Conservation (phyloP, 1,140 invertebrate species). For the Hyphantria cunea region DNA sequence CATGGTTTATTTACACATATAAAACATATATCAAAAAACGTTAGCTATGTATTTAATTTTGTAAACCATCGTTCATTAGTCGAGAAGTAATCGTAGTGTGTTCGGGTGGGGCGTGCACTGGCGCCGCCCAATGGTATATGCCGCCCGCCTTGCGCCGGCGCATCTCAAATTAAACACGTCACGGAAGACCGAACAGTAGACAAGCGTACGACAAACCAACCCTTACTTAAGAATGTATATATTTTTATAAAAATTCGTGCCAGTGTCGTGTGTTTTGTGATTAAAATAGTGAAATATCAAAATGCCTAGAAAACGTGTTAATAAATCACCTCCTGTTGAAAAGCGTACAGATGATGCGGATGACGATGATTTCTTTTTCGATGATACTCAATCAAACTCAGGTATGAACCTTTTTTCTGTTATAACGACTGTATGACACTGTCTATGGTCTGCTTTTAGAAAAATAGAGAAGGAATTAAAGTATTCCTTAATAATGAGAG, state of each 20-base stretch:
- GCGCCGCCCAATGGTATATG: conserved; percentile 58
- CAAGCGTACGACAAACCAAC: conserved; percentile 42
- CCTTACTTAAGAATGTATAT: conserved; percentile 33
- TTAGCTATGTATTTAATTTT: conserved; percentile 26
- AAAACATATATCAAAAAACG: conserved; percentile 24
- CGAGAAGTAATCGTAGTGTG: conserved; percentile 48
- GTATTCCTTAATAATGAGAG: too few relatives aligned
- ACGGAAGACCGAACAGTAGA: conserved; percentile 34
- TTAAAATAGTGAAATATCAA: conserved; percentile 39
- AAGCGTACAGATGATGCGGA: conserved; percentile 59
- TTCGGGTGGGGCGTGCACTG: conserved; percentile 56
- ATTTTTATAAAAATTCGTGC: conserved; percentile 3
- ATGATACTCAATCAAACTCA: conserved; percentile 71
- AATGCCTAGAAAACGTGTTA: conserved; percentile 70
- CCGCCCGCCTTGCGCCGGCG: conserved; percentile 68
- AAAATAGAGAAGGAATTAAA: too few relatives aligned
- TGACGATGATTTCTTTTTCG: conserved; percentile 72
- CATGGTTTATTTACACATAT: conserved; percentile 18
- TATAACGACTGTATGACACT: not conserved
- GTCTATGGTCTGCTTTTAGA: too few relatives aligned
- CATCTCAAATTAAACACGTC: conserved; percentile 57
- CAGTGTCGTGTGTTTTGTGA: conserved; percentile 32
- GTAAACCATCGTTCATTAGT: conserved; percentile 47
- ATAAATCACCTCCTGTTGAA: conserved; percentile 53
- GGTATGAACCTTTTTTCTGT: conserved; percentile 40